Conservation (phyloP, 2,113 vertebrate genomes). For the Hippocampus barbouri region DNA sequence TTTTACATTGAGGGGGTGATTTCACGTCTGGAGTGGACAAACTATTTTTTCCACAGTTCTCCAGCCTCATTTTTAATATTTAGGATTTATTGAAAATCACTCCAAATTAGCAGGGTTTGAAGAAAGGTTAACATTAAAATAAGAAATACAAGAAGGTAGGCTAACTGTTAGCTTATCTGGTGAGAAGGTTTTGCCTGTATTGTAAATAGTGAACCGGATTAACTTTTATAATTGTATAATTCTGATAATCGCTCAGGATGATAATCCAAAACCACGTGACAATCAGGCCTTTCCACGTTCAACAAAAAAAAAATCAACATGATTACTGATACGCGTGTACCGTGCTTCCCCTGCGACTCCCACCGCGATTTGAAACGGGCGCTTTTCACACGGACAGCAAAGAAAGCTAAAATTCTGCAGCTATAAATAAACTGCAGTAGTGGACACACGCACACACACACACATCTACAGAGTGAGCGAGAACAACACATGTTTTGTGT, state of each 20-base stretch:
- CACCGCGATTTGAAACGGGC: neutral
- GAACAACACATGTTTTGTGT: constrained; percentile 21
- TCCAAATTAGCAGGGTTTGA: neutral
- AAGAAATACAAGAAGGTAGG: neutral
- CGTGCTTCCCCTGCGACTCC: neutral
- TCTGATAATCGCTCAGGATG: too few species aligned
- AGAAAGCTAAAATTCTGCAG: neutral
- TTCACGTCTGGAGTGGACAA: too few species aligned
- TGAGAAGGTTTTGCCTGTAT: neutral
- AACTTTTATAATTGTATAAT: neutral
- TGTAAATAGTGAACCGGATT: neutral
- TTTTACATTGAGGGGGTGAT: too few species aligned
- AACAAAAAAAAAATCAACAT: neutral
- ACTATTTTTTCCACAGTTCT: too few species aligned
- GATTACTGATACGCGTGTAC: neutral
- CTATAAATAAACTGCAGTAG: neutral
- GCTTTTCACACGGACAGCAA: neutral
- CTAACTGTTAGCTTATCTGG: neutral
- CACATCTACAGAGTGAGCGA: neutral
- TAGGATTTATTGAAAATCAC: too few species aligned
- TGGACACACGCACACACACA: neutral
- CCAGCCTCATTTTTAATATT: too few species aligned
- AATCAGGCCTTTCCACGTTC: too few species aligned
- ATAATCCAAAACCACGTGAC: too few species aligned
- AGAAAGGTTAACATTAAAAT: neutral